Conservation (phyloP, 2,888 invertebrate genomes). For the Ptychoptera contaminata region DNA sequence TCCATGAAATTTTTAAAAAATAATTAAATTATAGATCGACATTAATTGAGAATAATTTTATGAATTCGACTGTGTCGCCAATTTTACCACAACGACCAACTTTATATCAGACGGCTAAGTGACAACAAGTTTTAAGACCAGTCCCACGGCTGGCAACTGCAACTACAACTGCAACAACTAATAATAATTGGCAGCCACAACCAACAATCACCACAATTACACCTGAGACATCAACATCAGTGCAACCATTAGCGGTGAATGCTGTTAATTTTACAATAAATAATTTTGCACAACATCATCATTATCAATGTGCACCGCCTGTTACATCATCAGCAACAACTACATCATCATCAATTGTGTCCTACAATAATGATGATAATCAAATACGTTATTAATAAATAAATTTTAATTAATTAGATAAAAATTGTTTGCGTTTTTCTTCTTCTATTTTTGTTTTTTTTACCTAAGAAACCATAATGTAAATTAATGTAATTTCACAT, state of each 20-base stretch:
- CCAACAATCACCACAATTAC: neutral
- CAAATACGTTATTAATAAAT: no score
- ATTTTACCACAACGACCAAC: conserved; percentile 11
- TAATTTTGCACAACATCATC: neutral
- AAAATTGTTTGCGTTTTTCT: no score
- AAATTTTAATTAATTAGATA: no score
- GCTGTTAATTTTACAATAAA: neutral
- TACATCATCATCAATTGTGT: neutral
- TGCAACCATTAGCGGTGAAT: neutral
- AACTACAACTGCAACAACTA: neutral
- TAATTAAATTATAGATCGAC: no score
- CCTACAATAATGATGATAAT: no score
- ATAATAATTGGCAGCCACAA: neutral
- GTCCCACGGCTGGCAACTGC: conserved; percentile 25
- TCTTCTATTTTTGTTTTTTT: no score
- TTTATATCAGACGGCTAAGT: conserved; percentile 21
- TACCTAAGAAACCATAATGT: no score
- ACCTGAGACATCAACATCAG: neutral
- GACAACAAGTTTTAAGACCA: conserved; percentile 27
- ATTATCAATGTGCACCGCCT: neutral
- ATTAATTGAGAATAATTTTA: neutral
- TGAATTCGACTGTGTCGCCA: conserved; percentile 1
- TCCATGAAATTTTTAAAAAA: no score
- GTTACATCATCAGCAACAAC: neutral
- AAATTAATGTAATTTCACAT: no score